Evolutionary conservation across 2,888 invertebrate genomes (phyloP).

Genomic region (Troilus luridus): DNA sequence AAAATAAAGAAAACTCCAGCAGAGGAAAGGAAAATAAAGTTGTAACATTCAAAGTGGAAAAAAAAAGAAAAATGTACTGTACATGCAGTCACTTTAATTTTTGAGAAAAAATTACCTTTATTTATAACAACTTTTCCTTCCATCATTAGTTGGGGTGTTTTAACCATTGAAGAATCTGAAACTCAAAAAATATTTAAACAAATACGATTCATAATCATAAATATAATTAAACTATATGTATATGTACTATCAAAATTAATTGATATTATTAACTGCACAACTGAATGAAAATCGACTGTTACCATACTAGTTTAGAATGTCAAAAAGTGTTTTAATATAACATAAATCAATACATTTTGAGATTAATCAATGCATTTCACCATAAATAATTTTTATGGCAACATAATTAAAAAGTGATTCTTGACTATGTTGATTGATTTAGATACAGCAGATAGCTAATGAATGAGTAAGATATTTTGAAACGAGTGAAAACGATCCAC

Average conservation of each 20-base stretch:
- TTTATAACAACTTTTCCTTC: background rate
- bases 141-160: background rate
- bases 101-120: background rate
- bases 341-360: background rate
- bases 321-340: background rate
- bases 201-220: background rate
- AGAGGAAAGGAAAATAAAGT: too few species aligned
- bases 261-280: background rate
- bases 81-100: background rate
- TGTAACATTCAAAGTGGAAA: too few species aligned
- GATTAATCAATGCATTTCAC: background rate
- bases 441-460: background rate
- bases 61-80: background rate
- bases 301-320: background rate
- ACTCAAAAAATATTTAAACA: background rate
- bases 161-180: background rate
- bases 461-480: background rate
- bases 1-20: too few species aligned
- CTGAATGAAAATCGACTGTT: background rate
- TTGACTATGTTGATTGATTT: background rate
- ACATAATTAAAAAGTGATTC: background rate
- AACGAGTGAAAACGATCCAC: background rate
- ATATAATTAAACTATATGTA: background rate
- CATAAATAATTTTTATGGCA: background rate
- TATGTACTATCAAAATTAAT: too few species aligned